These are phyloP conservation scores for Coenobita brevimanus DNA, from an alignment of 1,140 invertebrate genomes.

Conservation along the genomic window DNA sequence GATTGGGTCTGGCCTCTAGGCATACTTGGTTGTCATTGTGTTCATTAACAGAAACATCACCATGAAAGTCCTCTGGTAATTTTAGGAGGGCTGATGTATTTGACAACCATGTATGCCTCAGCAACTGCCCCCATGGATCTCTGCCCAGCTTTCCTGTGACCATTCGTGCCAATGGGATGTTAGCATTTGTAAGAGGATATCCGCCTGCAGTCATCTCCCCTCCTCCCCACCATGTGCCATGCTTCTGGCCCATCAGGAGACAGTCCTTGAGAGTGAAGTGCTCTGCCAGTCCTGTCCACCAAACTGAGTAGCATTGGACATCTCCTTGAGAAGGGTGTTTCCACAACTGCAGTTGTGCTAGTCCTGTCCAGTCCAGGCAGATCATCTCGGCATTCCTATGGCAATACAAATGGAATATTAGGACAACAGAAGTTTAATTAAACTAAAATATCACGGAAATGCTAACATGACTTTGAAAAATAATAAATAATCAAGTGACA, in stretches of 20 bases:
- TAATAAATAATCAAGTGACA: too few species aligned
- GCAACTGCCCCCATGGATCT: slow-evolving; percentile 50
- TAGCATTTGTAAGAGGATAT: slow-evolving; percentile 48
- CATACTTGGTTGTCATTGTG: slow-evolving; percentile 43
- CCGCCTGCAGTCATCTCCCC: slow-evolving; percentile 60
- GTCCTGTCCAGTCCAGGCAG: slow-evolving; percentile 56
- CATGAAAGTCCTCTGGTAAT: slow-evolving; percentile 38
- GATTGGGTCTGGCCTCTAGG: slow-evolving; percentile 23
- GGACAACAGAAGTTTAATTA: too few species aligned
- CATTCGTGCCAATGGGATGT: slow-evolving; percentile 30
- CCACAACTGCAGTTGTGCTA: slow-evolving; percentile 52
- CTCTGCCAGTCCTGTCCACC: slow-evolving; percentile 44
- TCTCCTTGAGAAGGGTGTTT: slow-evolving; percentile 30
- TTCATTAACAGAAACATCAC: slow-evolving; percentile 42
- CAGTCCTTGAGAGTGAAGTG: slow-evolving; percentile 58
- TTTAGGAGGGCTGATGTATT: slow-evolving; percentile 40
- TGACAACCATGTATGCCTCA: slow-evolving; percentile 60
- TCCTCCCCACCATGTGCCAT: slow-evolving; percentile 61
- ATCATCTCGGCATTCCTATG: slow-evolving; percentile 35
- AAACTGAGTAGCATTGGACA: slow-evolving; percentile 63
- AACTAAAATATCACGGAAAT: too few species aligned
- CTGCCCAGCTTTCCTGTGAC: slow-evolving; percentile 54
- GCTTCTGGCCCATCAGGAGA: slow-evolving; percentile 23
- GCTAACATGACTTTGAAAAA: too few species aligned
- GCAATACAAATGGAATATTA: not conserved